Evolutionary conservation across 1,140 invertebrate species (phyloP).

Genomic region (Caerostris darwini): DNA sequence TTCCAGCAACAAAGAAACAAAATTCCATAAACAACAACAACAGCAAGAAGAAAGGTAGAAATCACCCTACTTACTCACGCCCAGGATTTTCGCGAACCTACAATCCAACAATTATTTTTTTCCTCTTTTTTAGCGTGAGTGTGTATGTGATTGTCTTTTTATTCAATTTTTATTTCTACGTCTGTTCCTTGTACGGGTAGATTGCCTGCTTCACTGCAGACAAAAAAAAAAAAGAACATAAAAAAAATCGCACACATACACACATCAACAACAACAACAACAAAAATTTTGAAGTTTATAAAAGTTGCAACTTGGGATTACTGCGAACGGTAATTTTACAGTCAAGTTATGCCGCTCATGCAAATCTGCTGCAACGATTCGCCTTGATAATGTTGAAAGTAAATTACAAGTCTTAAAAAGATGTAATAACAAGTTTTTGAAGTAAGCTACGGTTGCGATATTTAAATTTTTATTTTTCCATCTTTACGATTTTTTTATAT

Average conservation of each 20-base stretch:
- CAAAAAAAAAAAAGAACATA: not conserved
- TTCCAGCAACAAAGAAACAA: conserved; percentile 57
- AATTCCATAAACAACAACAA: conserved; percentile 45
- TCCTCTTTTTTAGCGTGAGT: no score
- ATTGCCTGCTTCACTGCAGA: not conserved
- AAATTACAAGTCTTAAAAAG: conserved; percentile 65
- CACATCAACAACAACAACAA: not conserved
- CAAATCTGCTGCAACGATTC: conserved; percentile 63
- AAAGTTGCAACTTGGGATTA: conserved; percentile 45
- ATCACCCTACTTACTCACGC: conserved; percentile 1
- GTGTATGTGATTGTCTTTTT: not conserved
- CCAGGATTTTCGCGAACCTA: conserved; percentile 51
- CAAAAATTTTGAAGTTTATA: conserved; percentile 11
- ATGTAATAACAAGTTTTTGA: conserved; percentile 69
- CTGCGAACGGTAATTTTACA: conserved; percentile 53
- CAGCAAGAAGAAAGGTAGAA: not conserved
- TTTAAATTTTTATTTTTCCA: conserved; percentile 43
- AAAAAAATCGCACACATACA: no score
- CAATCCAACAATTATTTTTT: not conserved
- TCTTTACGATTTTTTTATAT: conserved; percentile 55
- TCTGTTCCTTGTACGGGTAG: conserved; percentile 27
- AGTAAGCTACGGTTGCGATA: not conserved
- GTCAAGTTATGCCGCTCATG: conserved; percentile 47
- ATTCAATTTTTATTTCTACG: not conserved
- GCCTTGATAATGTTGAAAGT: conserved; percentile 55